Evolutionary conservation across 2,888 invertebrate genomes (phyloP), one percentile per base, ranked within the genome.

Genomic region (Gymnosoma rotundatum): DNA sequence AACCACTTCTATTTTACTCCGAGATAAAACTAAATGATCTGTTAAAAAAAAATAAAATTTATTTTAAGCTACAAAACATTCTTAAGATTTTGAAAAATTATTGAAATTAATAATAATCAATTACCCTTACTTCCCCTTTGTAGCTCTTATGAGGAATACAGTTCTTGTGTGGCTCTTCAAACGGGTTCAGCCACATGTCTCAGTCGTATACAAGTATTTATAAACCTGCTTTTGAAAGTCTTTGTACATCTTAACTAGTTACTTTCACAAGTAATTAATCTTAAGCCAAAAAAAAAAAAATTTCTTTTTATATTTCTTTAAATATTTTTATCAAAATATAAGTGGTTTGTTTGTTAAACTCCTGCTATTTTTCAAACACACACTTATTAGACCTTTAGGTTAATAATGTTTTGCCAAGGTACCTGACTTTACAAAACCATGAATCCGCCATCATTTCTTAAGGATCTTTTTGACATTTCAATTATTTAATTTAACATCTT

Each of bases 241-340:
- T 72, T 32, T 6, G 6, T 72, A 70, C 66, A 70, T 70, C 74
- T 81, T 74, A 84, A 81, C 81, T 84, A 84, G 69, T 61, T 81
- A 70, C 64, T 81, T 84, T 81, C 64, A 78, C 74, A 74, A 78
- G 74, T 78, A 81, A 84, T 84, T 84, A 81, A 81, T 84, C 78
- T 72, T 81, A 0, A 16, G 2, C n/a, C 25, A 60, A 73, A 84
- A n/a, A n/a, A n/a, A n/a, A n/a, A n/a, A n/a, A n/a, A n/a, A n/a
- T n/a, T n/a, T 38, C 73, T 63, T 25, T 12, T 20, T 50, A 16
- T 18, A 18, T 20, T 52, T 45, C 12, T 36, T 45, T 54, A 42
- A 20, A 18, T 38, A n/a, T 25, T 25, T 73, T 52, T 63, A 54
- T 69, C 48, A 66, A 12, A 70, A 25, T 76, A 78, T 12, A 83